Conservation (phyloP, 2,113 vertebrate species). For the Hiodon alosoides region DNA sequence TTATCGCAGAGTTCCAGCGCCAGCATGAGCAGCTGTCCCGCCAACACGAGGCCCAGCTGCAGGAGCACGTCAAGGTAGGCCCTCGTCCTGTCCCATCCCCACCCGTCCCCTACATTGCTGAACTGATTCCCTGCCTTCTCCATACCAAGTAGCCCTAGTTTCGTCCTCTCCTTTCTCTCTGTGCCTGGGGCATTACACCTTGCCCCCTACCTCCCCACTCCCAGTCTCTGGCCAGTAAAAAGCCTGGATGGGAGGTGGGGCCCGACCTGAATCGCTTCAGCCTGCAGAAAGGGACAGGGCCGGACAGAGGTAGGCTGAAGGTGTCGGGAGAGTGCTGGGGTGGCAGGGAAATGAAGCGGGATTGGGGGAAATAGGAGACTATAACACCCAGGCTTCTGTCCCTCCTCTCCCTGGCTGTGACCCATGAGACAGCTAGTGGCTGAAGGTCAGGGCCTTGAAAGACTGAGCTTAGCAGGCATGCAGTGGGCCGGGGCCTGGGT, state of each 20-base stretch:
- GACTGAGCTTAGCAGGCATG: neutral
- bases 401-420: neutral
- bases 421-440: neutral
- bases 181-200: neutral
- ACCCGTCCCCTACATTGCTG: neutral
- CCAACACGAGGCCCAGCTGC: slow-evolving; percentile 91
- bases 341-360: too few relatives aligned
- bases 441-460: neutral
- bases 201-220: neutral
- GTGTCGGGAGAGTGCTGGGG: too few relatives aligned
- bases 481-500: neutral
- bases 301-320: too few relatives aligned
- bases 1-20: slow-evolving; percentile 93
- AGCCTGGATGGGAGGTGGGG: neutral
- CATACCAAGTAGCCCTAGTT: too few relatives aligned
- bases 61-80: slow-evolving; percentile 88
- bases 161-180: neutral
- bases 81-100: neutral
- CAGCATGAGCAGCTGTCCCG: slow-evolving; percentile 93
- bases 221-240: too few relatives aligned
- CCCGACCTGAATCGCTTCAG: neutral
- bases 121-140: neutral
- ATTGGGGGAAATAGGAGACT: too few relatives aligned
- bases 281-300: too few relatives aligned
- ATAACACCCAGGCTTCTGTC: too few relatives aligned